Evolutionary conservation across 64 coral and sea anemone species (phyloP), one percentile per base, ranked within the genome.

Genomic region (Montipora sp.): DNA sequence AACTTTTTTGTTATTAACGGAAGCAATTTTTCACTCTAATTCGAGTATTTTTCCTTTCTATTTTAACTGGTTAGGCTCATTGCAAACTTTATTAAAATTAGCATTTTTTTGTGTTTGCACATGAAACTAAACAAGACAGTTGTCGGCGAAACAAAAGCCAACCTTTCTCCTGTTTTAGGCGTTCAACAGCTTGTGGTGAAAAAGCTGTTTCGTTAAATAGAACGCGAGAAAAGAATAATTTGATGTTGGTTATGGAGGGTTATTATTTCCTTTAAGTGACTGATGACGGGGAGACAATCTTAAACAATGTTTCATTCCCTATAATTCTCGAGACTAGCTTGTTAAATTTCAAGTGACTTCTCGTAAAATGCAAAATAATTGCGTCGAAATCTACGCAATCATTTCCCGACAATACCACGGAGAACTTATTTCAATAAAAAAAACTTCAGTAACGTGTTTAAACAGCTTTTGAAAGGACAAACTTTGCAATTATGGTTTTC

Each of bases 371-470:
- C 65, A 65, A 47, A 85, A 85, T 85, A 85, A 85, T 85, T 85
- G 82, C 71, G 61, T 71, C 61, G 19, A 92, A 85, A 85, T 77
- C 49, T 70, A 75, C 60, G 75, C 84, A 46, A 77, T 77, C 71
- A 67, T 92, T 92, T 93, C 88, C 91, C 91, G 91, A 80, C 91
- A 93, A 84, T 79, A 61, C 45, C 86, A 82, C 77, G 47, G 80
- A n/a, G 78, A 68, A 93, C 88, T 93, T 88, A 93, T 93, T 93
- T 87, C 36, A 36, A 36, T 36, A 36, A 36, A 36, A 36, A 88
- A 92, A 93, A 71, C 75, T 93, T 60, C 48, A 93, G 57, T 80
- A 19, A 15, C 19, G 57, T 93, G 78, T 93, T 93, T 93, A 86
- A 88, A 87, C 91, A 93, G 91, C 91, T 93, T 93, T 77, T 3